phyloP scores from a whole-genome alignment of 1,140 invertebrate genomes.

The Drosophila subpulchrella region DNA sequence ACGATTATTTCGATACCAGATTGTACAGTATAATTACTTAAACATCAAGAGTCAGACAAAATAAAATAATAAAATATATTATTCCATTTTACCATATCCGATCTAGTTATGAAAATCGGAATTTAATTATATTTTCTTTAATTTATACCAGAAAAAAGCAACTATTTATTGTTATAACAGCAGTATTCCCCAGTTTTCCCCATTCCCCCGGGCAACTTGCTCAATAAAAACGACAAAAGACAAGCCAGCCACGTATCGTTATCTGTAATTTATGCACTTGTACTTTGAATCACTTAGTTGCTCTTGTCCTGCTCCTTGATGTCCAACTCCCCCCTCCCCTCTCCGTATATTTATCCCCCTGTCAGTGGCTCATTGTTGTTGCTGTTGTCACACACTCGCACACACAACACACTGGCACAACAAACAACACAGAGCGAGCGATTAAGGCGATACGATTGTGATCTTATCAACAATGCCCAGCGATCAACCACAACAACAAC shows the following conservation, averaged over 20 bases:
- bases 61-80: too few species aligned
- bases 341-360: slow-evolving; percentile 1
- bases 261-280: slow-evolving; percentile 82
- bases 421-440: slow-evolving; percentile 15
- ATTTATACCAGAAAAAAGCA: neutral
- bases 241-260: slow-evolving; percentile 60
- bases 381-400: slow-evolving; percentile 59
- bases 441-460: slow-evolving; percentile 72
- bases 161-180: too few species aligned
- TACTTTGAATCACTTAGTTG: slow-evolving; percentile 80
- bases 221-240: slow-evolving; percentile 30
- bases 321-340: neutral
- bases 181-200: neutral
- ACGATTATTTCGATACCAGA: too few species aligned
- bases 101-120: too few species aligned
- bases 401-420: slow-evolving; percentile 51
- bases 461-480: slow-evolving; percentile 78
- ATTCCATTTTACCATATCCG: too few species aligned
- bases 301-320: slow-evolving; percentile 36
- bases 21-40: too few species aligned
- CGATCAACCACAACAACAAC: slow-evolving; percentile 58
- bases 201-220: neutral
- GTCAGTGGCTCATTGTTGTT: slow-evolving; percentile 52
- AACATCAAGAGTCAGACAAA: neutral
- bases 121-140: neutral